Evolutionary conservation across 2,113 vertebrate genomes (phyloP), one percentile per base, ranked within the genome.

Genomic region (Hoplias malabaricus): DNA sequence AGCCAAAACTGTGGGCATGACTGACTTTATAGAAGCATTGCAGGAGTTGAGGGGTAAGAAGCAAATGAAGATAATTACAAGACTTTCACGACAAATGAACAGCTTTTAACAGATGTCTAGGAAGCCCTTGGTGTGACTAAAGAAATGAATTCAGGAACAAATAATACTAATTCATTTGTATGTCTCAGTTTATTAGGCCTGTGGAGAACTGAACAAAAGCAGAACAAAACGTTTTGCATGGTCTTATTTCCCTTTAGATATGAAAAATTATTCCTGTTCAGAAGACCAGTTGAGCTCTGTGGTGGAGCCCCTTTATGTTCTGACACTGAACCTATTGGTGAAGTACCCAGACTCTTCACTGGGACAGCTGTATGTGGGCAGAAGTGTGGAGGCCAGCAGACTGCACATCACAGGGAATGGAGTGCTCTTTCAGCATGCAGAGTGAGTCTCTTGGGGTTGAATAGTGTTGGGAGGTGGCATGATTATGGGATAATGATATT

Each of bases 291-390:
- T 12, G 38, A 57, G n/a, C 31, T 62, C 19, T 70, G 66, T 72
- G 6, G n/a, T 43, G 3, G 62, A 11, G 3, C 87, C 86, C 1
- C 70, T 90, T 16, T 92, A 89, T 3, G 14, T 66, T 11, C 82
- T 92, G 88, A 88, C 84, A 3, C 85, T 92, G 68, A 87, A 87
- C 27, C 82, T 93, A 54, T 82, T 93, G 31, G 89, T 90, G n/a
- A n/a, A n/a, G n/a, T 91, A 90, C 61, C 89, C 87, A 0, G 89
- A 92, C 73, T 92, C 87, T 0, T 85, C 88, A 0, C 74, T 90
- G 63, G 90, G 92, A 33, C 90, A 92, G 85, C 90, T 92, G 23
- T 78, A 43, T 43, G 78, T 92, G 2, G 84, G 90, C 77, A 86
- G n/a, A n/a, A n/a, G n/a, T n/a, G n/a, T n/a, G n/a, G n/a, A n/a